Conservation (phyloP, 2,797 vertebrate genomes). For the Schizopygopsis pylzovi region DNA sequence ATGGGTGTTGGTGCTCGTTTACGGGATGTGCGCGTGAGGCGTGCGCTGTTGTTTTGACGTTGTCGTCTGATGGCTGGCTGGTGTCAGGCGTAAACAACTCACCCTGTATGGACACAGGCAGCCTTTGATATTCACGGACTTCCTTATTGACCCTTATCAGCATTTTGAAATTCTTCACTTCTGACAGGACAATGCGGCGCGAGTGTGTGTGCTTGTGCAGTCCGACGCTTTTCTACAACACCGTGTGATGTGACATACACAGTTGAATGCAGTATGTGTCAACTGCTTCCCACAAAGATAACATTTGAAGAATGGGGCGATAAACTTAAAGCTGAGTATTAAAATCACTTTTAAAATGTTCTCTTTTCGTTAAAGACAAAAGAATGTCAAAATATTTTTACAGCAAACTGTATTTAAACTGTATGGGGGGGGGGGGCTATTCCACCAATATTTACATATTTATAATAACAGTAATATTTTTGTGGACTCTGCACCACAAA, state of each 20-base stretch:
- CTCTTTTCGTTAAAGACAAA: neutral
- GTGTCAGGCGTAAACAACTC: slow-evolving; percentile 65
- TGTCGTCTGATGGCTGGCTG: slow-evolving; percentile 58
- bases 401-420: neutral
- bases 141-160: slow-evolving; percentile 61
- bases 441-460: neutral
- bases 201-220: slow-evolving; percentile 61
- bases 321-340: neutral
- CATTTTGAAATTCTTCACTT: slow-evolving; percentile 46
- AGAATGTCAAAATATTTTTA: too few species aligned
- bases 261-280: neutral
- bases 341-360: neutral
- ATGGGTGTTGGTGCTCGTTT: slow-evolving; percentile 62
- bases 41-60: slow-evolving; percentile 67
- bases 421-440: neutral
- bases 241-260: slow-evolving; percentile 2
- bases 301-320: neutral
- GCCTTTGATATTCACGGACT: slow-evolving; percentile 58
- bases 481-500: too few species aligned
- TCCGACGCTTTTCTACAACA: neutral
- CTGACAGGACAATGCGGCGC: slow-evolving; percentile 58
- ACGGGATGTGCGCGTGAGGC: slow-evolving; percentile 62
- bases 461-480: too few species aligned
- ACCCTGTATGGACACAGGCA: slow-evolving; percentile 36
- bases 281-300: slow-evolving; percentile 24